Percentiles rank a stretch among this genome's conserved stretches.
phyloP scores from a whole-genome alignment of 2,113 vertebrate species.

The Probosciger aterrimus region DNA sequence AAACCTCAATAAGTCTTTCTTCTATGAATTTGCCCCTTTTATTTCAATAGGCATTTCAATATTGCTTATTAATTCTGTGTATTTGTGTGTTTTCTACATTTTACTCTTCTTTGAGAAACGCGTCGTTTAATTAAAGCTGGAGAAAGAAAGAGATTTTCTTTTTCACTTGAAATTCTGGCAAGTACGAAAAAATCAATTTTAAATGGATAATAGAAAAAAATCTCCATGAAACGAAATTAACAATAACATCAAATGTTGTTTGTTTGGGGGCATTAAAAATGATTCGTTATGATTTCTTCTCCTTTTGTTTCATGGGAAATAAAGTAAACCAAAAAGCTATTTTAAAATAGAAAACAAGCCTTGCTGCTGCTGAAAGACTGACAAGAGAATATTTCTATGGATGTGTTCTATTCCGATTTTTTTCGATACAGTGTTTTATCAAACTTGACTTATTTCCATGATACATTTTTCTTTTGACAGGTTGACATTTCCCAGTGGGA shows the following conservation, averaged over 20 bases:
- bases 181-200: not conserved
- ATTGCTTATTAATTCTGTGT: not conserved
- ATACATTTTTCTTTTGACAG: constrained; percentile 47
- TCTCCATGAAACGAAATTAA: not conserved
- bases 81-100: not conserved
- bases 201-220: not conserved
- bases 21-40: not conserved
- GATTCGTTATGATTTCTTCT: not conserved
- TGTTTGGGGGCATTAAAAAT: not conserved
- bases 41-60: not conserved
- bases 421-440: constrained; percentile 11
- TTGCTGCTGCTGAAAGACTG: not conserved
- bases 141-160: not conserved
- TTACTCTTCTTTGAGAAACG: not conserved
- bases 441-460: constrained; percentile 11
- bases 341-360: not conserved
- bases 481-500: not conserved
- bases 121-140: not conserved
- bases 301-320: not conserved
- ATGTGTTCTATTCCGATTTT: not conserved
- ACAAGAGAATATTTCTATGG: not conserved
- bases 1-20: not conserved
- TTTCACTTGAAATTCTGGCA: not conserved
- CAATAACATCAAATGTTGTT: not conserved
- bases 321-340: not conserved